phyloP scores from a whole-genome alignment of 2,888 invertebrate species.

The Acanthosepion esculentum region DNA sequence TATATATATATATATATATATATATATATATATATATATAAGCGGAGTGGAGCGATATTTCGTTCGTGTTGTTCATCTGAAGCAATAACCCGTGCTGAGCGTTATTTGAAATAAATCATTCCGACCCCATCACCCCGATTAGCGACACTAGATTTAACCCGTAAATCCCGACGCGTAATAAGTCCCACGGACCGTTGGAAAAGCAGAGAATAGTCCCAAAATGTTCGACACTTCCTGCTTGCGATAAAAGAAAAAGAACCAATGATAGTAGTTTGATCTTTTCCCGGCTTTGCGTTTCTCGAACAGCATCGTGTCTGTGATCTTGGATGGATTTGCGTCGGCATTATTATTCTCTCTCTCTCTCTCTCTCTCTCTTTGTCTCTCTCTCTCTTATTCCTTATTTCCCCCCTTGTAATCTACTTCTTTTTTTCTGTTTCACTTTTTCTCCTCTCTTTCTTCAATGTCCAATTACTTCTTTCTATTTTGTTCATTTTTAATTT shows the following conservation, averaged over 20 bases:
- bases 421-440: too few relatives aligned
- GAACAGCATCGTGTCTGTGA: too few relatives aligned
- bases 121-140: background rate
- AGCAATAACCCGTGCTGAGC: background rate
- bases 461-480: too few relatives aligned
- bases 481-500: too few relatives aligned
- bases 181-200: background rate
- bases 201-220: background rate
- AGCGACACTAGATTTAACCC: slow-evolving; percentile 2
- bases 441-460: too few relatives aligned
- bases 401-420: too few relatives aligned
- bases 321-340: too few relatives aligned
- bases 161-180: background rate
- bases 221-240: background rate
- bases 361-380: too few relatives aligned
- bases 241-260: background rate
- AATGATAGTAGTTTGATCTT: background rate
- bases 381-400: too few relatives aligned
- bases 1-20: background rate
- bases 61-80: background rate
- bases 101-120: background rate
- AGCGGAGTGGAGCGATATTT: background rate
- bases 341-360: too few relatives aligned
- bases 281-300: too few relatives aligned
- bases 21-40: background rate